These are phyloP conservation scores for Balearica regulorum DNA, from an alignment of 2,797 vertebrate genomes.

Conservation along the genomic window DNA sequence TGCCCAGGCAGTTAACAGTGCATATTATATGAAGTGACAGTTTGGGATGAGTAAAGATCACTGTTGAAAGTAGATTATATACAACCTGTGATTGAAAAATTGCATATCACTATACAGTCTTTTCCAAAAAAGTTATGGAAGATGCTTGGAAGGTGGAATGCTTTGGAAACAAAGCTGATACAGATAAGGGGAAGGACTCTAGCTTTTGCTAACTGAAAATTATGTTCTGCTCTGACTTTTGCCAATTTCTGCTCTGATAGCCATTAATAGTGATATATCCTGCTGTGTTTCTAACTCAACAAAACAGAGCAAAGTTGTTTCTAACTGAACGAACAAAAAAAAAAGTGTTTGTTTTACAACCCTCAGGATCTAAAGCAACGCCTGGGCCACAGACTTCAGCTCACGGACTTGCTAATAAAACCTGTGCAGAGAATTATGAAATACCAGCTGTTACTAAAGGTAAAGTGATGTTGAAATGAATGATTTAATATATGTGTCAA, in stretches of 20 bases:
- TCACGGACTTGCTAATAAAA: conserved; percentile 94
- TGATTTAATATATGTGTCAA: not conserved
- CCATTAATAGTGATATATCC: not conserved
- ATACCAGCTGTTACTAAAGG: conserved; percentile 97
- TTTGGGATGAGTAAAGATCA: not conserved
- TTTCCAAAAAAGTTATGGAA: not conserved
- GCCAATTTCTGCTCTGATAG: not conserved
- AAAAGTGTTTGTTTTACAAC: conserved; percentile 6
- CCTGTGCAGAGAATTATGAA: conserved; percentile 98
- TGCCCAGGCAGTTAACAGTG: not conserved
- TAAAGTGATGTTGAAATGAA: conserved; percentile 49
- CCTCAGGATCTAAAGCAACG: conserved; percentile 91
- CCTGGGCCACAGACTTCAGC: conserved; percentile 90
- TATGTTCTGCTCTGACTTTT: not conserved
- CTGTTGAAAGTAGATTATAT: not conserved
- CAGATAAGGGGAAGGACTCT: not conserved
- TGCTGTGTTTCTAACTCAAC: not conserved
- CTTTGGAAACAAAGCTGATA: not conserved
- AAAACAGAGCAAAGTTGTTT: not conserved
- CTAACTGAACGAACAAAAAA: not conserved
- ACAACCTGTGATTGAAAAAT: not conserved
- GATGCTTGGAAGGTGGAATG: not conserved
- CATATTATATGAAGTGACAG: not conserved
- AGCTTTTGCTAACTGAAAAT: not conserved
- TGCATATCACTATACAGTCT: not conserved